Evolutionary conservation across 2,888 invertebrate species (phyloP), one percentile per base, ranked within the genome.

Genomic region (Lutraria lutraria): DNA sequence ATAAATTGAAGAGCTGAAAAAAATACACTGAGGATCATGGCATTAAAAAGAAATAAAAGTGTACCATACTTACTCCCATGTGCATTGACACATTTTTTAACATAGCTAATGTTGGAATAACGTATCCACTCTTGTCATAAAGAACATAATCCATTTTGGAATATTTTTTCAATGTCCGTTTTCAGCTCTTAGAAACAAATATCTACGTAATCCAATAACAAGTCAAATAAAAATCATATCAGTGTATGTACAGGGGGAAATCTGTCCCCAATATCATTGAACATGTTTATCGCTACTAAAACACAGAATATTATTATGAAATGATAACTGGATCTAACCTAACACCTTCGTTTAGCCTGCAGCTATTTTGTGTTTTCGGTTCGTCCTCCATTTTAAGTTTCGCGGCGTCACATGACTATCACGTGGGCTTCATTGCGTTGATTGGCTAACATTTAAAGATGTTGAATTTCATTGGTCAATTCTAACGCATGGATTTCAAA

Each of bases 21-120:
- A 4, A 43, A 43, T 8, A 43, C 2, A 43, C 2, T 2, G 4
- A 43, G 43, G 43, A 43, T 43, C 43, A 43, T 43, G 43, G 43
- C 43, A 43, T 43, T 43, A 43, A 43, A 4, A 8, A 43, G 4
- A 43, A 43, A 2, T 43, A 43, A 43, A 43, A 43, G 43, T 43
- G 43, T 43, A 43, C 43, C 43, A 19, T 25, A 85, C 85, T 54
- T 85, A 85, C 85, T 56, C 85, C 85, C 85, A 85, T 85, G 25
- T 85, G 85, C 76, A 85, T 85, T 85, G 84, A 85, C 60, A 85
- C 80, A 13, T 85, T 85, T 52, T 85, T 85, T 80, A 85, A 60
- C 85, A 85, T 56, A 13, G 76, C 85, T 15, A 60, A 25, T 21
- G 79, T 85, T 85, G 85, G 85, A 56, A 85, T 31, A 19, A 80